Conservation (phyloP, 2,888 invertebrate species). For the Latrodectus hesperus region DNA sequence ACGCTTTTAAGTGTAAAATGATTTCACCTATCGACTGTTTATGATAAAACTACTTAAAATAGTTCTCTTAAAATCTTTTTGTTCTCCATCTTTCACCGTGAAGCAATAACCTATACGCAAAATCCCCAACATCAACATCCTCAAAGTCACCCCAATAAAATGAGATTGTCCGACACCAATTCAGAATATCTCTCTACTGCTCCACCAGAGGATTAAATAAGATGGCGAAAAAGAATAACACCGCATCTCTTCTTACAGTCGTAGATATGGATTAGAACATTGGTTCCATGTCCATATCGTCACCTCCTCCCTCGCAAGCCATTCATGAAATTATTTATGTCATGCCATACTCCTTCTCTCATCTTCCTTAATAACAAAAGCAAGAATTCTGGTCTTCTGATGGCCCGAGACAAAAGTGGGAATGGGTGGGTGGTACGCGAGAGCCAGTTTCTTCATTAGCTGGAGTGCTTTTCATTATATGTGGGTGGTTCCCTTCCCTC, state of each 20-base stretch:
- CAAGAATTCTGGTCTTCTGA: slow-evolving; percentile 29
- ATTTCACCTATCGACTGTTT: too few species aligned
- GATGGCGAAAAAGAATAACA: too few species aligned
- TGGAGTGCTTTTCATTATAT: slow-evolving; percentile 31
- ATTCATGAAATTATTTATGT: background rate
- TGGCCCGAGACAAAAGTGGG: slow-evolving; percentile 29
- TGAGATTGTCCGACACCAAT: background rate
- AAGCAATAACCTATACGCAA: too few species aligned
- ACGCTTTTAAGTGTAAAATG: too few species aligned
- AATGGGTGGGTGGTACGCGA: slow-evolving; percentile 15
- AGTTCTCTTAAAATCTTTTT: too few species aligned
- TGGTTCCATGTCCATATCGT: background rate
- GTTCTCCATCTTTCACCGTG: too few species aligned
- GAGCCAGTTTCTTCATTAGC: slow-evolving; percentile 54
- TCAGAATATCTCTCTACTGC: too few species aligned
- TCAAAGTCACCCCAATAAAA: background rate
- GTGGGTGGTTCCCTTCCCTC: background rate
- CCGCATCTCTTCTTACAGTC: background rate
- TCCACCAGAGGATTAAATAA: too few species aligned
- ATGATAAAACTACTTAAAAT: too few species aligned
- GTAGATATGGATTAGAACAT: background rate
- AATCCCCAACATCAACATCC: too few species aligned
- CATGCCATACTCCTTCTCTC: background rate
- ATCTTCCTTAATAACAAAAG: slow-evolving; percentile 33
- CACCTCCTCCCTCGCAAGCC: background rate